Evolutionary conservation across 2,113 vertebrate genomes (phyloP), one percentile per base, ranked within the genome.

Genomic region (Alligator mississippiensis): DNA sequence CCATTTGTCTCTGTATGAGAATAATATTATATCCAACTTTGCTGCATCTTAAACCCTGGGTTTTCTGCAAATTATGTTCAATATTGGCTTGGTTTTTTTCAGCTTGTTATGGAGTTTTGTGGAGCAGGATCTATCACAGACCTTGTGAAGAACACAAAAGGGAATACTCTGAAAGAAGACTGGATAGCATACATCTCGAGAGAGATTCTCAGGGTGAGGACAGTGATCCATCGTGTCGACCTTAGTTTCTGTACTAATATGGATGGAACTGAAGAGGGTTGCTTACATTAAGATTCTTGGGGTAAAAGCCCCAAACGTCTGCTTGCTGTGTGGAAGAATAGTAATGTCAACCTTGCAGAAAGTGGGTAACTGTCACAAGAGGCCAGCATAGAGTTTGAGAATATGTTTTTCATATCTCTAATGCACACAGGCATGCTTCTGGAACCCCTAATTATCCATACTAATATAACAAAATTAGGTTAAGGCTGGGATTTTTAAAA

Each of bases 31-130:
- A 77, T 54, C 70, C 79, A 82, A 78, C 74, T n/a, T 0, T 90
- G 62, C 68, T 91, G n/a, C 75, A 80, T 25, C 70, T 47, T 28
- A 77, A 82, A 24, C 18, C 58, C 38, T 24, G 38, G 70, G 47
- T 47, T 47, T n/a, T 18, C 68, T 55, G 60, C 78, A 64, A 85
- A 62, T 30, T 75, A 13, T 66, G 18, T 47, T 93, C 70, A n/a
- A 61, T 88, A 54, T 54, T 72, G 28, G 3, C 22, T 34, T 97
- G 66, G 3, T 88, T 96, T 92, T 93, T 89, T 97, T 4, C 95
- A 99, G 99, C 98, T 99, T 94, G 99, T 99, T 81, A 99, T 99
- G 99, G 99, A 99, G 97, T 99, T 99, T 96, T 99, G 99, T 94
- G 99, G 99, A 55, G 99, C 99, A 0, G 99, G 99, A 1, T 99